A percentile compares a stretch with the other conserved stretches of the same genome.
Evolutionary conservation across 2,888 invertebrate genomes (phyloP).

Genomic region (Amaurobius ferox): DNA sequence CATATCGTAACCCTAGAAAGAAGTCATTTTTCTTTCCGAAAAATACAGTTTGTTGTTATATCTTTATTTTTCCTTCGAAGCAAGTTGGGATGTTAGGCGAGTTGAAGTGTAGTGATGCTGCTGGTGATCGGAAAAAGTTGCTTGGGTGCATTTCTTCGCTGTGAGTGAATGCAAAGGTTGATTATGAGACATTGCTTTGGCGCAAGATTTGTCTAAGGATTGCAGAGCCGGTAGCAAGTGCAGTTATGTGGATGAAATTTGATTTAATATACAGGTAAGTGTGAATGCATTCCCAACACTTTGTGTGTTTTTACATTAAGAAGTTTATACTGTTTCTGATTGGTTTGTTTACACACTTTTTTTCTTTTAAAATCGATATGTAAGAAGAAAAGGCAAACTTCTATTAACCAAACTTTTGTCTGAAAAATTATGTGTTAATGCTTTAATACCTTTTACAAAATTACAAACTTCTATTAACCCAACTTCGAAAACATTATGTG

Average conservation of each 20-base stretch:
- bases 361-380: too few species aligned
- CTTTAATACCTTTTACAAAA: too few species aligned
- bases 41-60: slow-evolving; percentile 46
- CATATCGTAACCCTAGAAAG: slow-evolving; percentile 34
- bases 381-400: too few species aligned
- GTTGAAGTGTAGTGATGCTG: slow-evolving; percentile 53
- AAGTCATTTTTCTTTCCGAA: slow-evolving; percentile 19
- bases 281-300: too few species aligned
- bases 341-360: too few species aligned
- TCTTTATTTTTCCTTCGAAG: background rate
- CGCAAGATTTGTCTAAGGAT: background rate
- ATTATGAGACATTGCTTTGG: background rate
- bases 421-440: too few species aligned
- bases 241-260: background rate
- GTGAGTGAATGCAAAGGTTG: background rate
- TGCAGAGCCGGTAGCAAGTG: background rate
- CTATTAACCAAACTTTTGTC: too few species aligned
- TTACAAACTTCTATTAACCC: too few species aligned
- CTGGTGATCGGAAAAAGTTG: slow-evolving; percentile 30
- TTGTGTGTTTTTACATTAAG: too few species aligned
- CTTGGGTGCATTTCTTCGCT: slow-evolving; percentile 34
- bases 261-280: slow-evolving; percentile 2
- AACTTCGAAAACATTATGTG: too few species aligned
- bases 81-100: slow-evolving; percentile 31
- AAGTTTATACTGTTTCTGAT: too few species aligned